Base-by-base conservation (phyloP, 2,888 invertebrate species). In the Mimas tiliae region DNA sequence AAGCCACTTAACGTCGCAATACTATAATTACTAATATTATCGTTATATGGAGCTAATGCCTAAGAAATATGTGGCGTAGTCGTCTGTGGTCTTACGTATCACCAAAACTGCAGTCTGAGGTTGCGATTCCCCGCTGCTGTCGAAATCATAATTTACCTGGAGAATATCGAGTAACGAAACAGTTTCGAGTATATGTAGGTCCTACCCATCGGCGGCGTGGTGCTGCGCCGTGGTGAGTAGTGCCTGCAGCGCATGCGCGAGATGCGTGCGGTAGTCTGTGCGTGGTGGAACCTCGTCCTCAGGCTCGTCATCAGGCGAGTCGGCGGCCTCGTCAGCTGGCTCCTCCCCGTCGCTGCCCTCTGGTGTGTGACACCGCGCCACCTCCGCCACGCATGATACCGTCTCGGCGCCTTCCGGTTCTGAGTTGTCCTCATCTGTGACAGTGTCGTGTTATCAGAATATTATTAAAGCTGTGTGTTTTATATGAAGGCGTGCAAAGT, bases 301-400 rank as follows among this genome's bases (percentile, higher is more conserved):
- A 1, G 72, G 68, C 65, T 70, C 73, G 50, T 68, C 72, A 11
- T 74, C 73, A 55, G 58, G 73, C 72, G 34, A 77, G 75, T 65
- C 71, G 71, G 63, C 69, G 65, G 67, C 70, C 21, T 63, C 77
- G 69, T 81, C 84, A 19, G 77, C 74, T 45, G 75, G 75, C 72
- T 86, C 88, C 68, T 85, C 86, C 45, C 80, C 80, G 69, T 85
- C 85, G 78, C 84, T 86, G 72, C 81, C 86, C 42, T 82, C 82
- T 12, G 82, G 83, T 69, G 86, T 83, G 70, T 78, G 83, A 68
- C 84, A 84, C 21, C 81, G 83, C 42, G 74, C 71, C 63, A 19
- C 63, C 64, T 45, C 75, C 67, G 74, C 78, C 38, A 74, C 70
- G 33, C 71, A 69, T 34, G 79, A 38, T 63, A 70, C 81, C 52